Evolutionary conservation across 1,140 invertebrate genomes (phyloP), one percentile per base, ranked within the genome.

Genomic region (Dreissena rostriformis): DNA sequence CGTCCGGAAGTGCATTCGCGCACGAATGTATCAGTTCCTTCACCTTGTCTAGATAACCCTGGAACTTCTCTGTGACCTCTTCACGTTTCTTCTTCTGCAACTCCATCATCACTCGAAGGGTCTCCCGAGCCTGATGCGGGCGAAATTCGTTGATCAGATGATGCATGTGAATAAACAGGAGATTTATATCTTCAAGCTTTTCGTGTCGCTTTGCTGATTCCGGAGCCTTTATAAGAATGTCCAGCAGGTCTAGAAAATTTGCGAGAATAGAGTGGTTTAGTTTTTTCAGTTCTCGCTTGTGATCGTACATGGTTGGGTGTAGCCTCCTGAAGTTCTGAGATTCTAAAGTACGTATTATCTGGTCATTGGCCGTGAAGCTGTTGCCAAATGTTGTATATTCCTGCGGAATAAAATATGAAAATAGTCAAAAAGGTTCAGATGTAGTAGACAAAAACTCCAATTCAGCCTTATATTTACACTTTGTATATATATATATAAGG

Each of bases 101-200:
- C 93, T 99, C 98, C 96, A 99, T 97, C 97, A 99, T 99, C 0
- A 99, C 98, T 77, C 98, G 94, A 22, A 99, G 95, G 0, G 98
- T 99, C 95, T 99, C 98, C 83, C 98, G 94, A 0, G 98, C 98
- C 87, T 96, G 98, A 94, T 99, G 98, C 0, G 98, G 98, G 89
- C 99, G 95, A 91, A 99, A 99, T 94, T 99, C 98, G 94, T 99
- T 99, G 2, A 99, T 94, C 67, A 99, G 94, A 94, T 99, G 99
- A 94, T 99, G 99, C 93, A 99, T 99, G 89, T 99, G 98, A 85
- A 99, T 99, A 93, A 99, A 99, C 24, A 99, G 93, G 28, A 99
- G 93, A 94, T 97, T 99, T 8, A 99, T 94, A 93, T 99, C 98
- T 93, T 99, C 98, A 63, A 97, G 97, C 94, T 99, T 99, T 93